These are phyloP conservation scores for Euclidia mi DNA, from an alignment of 2,888 invertebrate species.

Conservation along the genomic window DNA sequence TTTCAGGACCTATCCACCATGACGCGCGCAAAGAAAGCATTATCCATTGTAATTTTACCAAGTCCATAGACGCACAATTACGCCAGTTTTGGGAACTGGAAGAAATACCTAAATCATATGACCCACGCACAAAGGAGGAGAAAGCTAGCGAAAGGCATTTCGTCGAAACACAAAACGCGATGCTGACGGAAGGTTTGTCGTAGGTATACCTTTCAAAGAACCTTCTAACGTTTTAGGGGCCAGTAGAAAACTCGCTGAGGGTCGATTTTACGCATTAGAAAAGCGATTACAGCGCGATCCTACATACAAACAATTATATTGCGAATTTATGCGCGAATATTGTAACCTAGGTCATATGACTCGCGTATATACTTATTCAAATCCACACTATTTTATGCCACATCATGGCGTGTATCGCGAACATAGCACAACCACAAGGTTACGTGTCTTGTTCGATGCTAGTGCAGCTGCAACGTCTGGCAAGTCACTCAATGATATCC, in stretches of 20 bases:
- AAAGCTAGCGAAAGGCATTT: not conserved
- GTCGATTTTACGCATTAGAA: constrained; percentile 85
- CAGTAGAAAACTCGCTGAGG: constrained; percentile 79
- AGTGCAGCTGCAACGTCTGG: not conserved
- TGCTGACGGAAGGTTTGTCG: not conserved
- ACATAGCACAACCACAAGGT: not conserved
- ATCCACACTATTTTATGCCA: constrained; percentile 2
- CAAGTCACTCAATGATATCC: constrained; percentile 3
- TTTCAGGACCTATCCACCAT: not conserved
- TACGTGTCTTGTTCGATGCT: too few species aligned
- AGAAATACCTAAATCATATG: not conserved
- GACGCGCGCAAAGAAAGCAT: not conserved
- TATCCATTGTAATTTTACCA: too few species aligned
- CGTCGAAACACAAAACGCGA: not conserved
- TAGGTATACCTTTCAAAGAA: constrained; percentile 3
- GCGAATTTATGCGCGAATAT: too few species aligned
- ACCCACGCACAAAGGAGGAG: constrained; percentile 3
- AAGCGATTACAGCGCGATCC: too few species aligned
- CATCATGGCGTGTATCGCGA: not conserved
- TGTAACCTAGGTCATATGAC: not conserved
- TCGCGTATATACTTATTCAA: not conserved
- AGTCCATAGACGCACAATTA: not conserved
- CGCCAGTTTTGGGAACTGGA: not conserved
- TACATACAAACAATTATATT: too few species aligned
- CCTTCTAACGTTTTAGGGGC: constrained; percentile 56